A percentile compares a stretch with the other conserved stretches of the same genome.
These are phyloP conservation scores for Proteles cristata DNA, from an alignment of 2,113 vertebrate species.

Conservation along the genomic window DNA sequence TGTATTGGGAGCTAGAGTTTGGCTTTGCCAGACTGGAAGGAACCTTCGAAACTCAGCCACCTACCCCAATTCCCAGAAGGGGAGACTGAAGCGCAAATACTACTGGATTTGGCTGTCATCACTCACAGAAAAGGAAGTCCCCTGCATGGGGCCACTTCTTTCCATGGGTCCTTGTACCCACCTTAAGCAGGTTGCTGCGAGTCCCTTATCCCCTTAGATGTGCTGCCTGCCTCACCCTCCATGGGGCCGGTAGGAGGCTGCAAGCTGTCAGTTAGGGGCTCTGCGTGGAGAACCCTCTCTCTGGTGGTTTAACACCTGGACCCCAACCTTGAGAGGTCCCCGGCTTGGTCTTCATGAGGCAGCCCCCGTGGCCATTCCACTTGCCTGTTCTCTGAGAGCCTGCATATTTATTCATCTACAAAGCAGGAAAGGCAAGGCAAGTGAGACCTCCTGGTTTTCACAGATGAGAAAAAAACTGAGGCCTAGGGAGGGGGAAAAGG, in stretches of 20 bases:
- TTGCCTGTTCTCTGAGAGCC: not conserved
- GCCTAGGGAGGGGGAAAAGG: not conserved
- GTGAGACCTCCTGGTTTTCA: not conserved
- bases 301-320: not conserved
- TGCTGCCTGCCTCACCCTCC: not conserved
- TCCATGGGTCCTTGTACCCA: not conserved
- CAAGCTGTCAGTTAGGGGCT: not conserved
- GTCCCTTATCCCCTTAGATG: not conserved
- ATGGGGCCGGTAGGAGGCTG: not conserved
- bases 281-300: not conserved
- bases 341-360: not conserved
- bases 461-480: conserved; percentile 17
- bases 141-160: not conserved
- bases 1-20: conserved; percentile 16
- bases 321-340: not conserved
- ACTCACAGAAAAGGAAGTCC: too few relatives aligned
- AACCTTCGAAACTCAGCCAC: conserved; percentile 76
- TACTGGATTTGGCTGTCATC: not conserved
- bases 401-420: not conserved
- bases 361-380: not conserved
- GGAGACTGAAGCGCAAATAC: not conserved
- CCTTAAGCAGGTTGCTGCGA: not conserved
- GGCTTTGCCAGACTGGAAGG: conserved; percentile 31
- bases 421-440: not conserved
- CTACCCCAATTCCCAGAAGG: not conserved